phyloP scores from a whole-genome alignment of 1,140 invertebrate species.

The Aphelinus atriplicis region DNA sequence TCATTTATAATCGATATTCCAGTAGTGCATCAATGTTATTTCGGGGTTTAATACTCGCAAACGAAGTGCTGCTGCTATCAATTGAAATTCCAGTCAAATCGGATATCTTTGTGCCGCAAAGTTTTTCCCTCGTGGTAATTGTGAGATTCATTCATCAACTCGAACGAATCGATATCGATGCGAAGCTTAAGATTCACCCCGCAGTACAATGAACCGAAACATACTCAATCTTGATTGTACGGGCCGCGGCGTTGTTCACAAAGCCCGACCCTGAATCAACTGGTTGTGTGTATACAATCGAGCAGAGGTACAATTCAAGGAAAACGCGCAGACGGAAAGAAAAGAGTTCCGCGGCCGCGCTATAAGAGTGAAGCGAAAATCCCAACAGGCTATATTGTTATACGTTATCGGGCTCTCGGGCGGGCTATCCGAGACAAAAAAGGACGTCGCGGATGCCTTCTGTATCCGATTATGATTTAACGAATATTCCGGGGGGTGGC shows the following conservation, averaged over 20 bases:
- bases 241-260: not conserved
- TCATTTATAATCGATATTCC: no score
- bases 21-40: no score
- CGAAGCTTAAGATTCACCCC: no score
- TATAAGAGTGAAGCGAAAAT: not conserved
- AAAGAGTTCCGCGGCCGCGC: not conserved
- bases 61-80: no score
- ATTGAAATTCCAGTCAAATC: no score
- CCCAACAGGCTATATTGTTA: slow-evolving; percentile 19
- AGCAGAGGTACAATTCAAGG: not conserved
- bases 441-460: not conserved
- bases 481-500: slow-evolving; percentile 2
- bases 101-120: no score
- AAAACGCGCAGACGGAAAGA: not conserved
- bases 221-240: no score
- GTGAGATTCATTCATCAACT: no score
- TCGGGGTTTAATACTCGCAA: no score
- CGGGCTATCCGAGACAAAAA: not conserved
- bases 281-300: not conserved
- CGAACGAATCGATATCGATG: no score
- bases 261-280: not conserved
- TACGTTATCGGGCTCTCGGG: not conserved
- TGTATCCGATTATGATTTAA: slow-evolving; percentile 31
- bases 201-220: no score
- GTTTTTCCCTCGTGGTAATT: no score